Percentiles rank a stretch among this genome's conserved stretches.
Conservation (phyloP, 2,888 invertebrate species). For the Oligia strigilis region DNA sequence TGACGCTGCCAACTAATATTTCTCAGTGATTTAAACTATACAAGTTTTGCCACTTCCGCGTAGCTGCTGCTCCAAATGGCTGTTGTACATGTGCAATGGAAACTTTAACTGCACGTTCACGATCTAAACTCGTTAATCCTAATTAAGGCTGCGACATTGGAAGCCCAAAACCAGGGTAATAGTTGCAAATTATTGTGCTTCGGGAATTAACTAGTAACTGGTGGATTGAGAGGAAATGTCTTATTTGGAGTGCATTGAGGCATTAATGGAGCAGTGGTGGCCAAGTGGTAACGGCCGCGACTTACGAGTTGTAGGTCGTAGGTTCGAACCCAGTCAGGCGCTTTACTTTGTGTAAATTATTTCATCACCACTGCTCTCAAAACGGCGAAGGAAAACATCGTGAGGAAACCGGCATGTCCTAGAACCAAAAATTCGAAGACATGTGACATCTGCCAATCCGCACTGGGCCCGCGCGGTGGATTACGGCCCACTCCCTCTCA, state of each 20-base stretch:
- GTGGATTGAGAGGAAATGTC: neutral
- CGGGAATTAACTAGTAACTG: constrained; percentile 9
- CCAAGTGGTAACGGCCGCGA: too few species aligned
- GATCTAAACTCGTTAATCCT: constrained; percentile 61
- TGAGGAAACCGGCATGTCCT: too few species aligned
- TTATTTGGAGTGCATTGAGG: constrained; percentile 6
- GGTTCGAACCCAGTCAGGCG: too few species aligned
- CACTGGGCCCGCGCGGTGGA: too few species aligned
- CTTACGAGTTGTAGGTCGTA: too few species aligned
- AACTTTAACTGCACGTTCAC: constrained; percentile 58
- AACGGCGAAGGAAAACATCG: too few species aligned
- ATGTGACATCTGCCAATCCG: too few species aligned
- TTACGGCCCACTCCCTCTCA: too few species aligned
- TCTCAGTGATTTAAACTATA: constrained; percentile 53
- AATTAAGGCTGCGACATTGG: constrained; percentile 52
- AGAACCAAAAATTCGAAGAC: too few species aligned
- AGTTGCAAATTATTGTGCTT: constrained; percentile 35
- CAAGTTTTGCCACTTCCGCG: constrained; percentile 56
- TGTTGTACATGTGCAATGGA: constrained; percentile 56
- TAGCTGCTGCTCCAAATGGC: constrained; percentile 53
- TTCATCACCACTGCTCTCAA: too few species aligned
- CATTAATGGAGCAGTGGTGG: too few species aligned
- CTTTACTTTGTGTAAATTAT: too few species aligned
- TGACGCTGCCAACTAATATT: constrained; percentile 55
- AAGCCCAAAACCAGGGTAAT: constrained; percentile 38